phyloP scores from a whole-genome alignment of 1,140 invertebrate species.

The Papilio xuthus region DNA sequence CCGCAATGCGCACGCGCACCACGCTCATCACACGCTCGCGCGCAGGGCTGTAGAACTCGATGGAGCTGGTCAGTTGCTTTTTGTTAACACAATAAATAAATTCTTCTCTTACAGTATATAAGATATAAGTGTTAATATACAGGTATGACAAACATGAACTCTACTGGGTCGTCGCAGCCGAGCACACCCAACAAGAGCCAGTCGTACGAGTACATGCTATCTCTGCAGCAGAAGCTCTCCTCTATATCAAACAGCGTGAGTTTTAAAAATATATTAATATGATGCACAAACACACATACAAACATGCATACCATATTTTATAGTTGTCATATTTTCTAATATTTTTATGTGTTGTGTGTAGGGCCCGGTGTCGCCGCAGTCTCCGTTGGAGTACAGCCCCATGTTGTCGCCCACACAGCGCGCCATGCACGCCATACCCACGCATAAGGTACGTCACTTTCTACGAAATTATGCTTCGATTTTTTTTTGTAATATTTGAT shows the following conservation, averaged over 20 bases:
- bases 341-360: slow-evolving; percentile 42
- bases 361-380: slow-evolving; percentile 77
- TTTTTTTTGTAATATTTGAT: too few relatives aligned
- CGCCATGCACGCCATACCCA: slow-evolving; percentile 50
- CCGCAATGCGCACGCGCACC: slow-evolving; percentile 47
- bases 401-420: slow-evolving; percentile 74
- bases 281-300: neutral
- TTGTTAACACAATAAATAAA: slow-evolving; percentile 22
- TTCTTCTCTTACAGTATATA: slow-evolving; percentile 3
- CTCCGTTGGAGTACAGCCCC: slow-evolving; percentile 77
- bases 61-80: slow-evolving; percentile 48
- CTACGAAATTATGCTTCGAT: neutral
- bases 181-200: slow-evolving; percentile 82
- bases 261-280: too few relatives aligned
- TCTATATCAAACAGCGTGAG: slow-evolving; percentile 80
- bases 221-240: slow-evolving; percentile 82
- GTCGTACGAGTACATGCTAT: slow-evolving; percentile 82
- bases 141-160: slow-evolving; percentile 71
- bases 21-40: slow-evolving; percentile 62
- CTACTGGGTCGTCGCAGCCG: slow-evolving; percentile 76
- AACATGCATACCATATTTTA: neutral
- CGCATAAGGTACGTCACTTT: slow-evolving; percentile 53
- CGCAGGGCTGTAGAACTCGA: slow-evolving; percentile 64
- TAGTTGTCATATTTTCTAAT: slow-evolving; percentile 11
- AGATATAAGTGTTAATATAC: neutral